Evolutionary conservation across 2,113 vertebrate species (phyloP), one percentile per base, ranked within the genome.

Genomic region (Ceuthmochares aereus): DNA sequence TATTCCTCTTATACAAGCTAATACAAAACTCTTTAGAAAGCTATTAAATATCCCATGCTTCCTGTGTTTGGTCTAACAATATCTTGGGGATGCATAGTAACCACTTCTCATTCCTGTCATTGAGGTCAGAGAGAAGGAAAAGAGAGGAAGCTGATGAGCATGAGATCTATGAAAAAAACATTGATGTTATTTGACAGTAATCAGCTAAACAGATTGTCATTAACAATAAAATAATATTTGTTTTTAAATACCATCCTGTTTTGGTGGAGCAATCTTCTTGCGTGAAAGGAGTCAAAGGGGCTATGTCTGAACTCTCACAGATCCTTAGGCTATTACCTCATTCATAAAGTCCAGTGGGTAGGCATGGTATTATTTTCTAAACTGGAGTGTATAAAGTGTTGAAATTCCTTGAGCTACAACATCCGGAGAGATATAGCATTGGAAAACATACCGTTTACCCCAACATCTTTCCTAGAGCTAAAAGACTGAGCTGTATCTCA

Each of bases 11-110:
- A 25, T 12, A 52, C 27, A 96, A 7, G 27, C 52, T 52, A 94
- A 92, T 70, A 62, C 43, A 79, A 72, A 70, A 47, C 19, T 84
- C 21, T 88, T 89, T 88, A 84, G 60, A 84, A 95, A 82, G 70
- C 22, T 76, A 59, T 89, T 94, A 85, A 81, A 37, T 40, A 75
- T 89, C 59, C 95, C 80, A 81, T 62, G 55, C 6, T 92, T 93
- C 75, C 58, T 87, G 10, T 92, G 55, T 72, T 79, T 49, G 32
- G 19, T 72, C 32, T 86, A 86, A 68, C 73, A 83, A 78, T 27
- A 83, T 40, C 62, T 75, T 30, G 45, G 69, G 54, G 22, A 70
- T 87, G 37, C 26, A 52, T 84, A 95, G 90, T 58, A 94, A 70
- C 10, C 14, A 45, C 26, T 55, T 79, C 66, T 86, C 21, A 47